Conservation (phyloP, 2,888 invertebrate species). For the Rotaria magnacalcarata region DNA sequence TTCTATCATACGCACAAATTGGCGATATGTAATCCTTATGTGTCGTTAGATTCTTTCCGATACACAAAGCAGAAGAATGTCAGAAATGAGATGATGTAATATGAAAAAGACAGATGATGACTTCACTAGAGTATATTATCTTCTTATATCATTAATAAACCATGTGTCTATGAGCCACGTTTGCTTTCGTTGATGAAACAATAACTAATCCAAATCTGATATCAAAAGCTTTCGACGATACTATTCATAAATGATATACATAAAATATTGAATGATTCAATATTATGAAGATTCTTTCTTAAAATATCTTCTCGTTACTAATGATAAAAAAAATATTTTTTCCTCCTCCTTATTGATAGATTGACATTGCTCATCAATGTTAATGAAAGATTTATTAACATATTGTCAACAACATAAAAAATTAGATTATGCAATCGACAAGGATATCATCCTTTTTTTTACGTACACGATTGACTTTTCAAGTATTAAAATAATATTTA, state of each 20-base stretch:
- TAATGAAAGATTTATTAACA: background rate
- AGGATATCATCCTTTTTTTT: too few species aligned
- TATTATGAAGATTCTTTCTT: too few species aligned
- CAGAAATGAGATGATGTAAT: background rate
- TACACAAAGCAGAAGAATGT: background rate
- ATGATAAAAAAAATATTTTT: too few species aligned
- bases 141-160: background rate
- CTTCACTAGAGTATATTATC: background rate
- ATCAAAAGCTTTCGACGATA: too few species aligned
- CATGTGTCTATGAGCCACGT: background rate
- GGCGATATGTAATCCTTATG: background rate
- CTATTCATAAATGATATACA: too few species aligned
- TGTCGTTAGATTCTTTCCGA: background rate
- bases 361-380: background rate
- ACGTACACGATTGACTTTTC: too few species aligned
- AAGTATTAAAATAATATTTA: too few species aligned
- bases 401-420: background rate
- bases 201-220: too few species aligned
- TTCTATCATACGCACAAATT: background rate
- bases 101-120: background rate
- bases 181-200: too few species aligned
- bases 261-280: too few species aligned
- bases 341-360: too few species aligned
- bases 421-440: background rate
- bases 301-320: too few species aligned